Conservation (phyloP, 1,140 invertebrate species). For the Dufourea novaeangliae region DNA sequence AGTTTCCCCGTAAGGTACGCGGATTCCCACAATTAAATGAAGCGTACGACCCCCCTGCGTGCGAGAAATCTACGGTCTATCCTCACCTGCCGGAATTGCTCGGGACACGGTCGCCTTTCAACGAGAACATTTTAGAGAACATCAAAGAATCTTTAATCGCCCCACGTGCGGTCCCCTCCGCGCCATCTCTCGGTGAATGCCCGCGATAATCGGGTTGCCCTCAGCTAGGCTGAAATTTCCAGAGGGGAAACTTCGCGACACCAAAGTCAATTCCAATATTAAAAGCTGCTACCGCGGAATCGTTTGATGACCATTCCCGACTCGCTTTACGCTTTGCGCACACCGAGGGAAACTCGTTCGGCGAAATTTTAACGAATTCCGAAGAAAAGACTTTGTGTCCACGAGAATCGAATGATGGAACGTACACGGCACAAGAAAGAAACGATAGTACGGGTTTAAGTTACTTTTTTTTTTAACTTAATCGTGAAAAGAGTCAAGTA, state of each 20-base stretch:
- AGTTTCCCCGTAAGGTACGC: slow-evolving; percentile 70
- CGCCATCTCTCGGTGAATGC: slow-evolving; percentile 69
- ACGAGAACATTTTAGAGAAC: slow-evolving; percentile 75
- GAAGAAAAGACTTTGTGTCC: neutral
- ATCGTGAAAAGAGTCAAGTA: no score
- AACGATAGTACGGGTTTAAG: no score
- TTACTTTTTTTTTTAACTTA: no score
- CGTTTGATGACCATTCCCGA: slow-evolving; percentile 13
- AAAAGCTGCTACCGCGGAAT: slow-evolving; percentile 30
- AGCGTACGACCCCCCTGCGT: slow-evolving; percentile 71
- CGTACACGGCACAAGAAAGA: no score
- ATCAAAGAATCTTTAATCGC: slow-evolving; percentile 80
- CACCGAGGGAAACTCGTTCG: neutral
- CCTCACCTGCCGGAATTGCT: slow-evolving; percentile 77
- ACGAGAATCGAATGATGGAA: neutral
- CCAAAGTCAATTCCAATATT: slow-evolving; percentile 48
- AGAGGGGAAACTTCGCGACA: slow-evolving; percentile 44
- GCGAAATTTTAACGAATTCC: neutral
- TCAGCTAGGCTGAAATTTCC: slow-evolving; percentile 45
- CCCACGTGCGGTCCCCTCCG: slow-evolving; percentile 64
- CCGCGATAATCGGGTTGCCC: slow-evolving; percentile 66
- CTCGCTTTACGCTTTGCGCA: neutral
- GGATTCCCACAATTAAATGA: slow-evolving; percentile 80
- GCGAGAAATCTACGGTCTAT: slow-evolving; percentile 65
- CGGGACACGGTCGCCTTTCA: slow-evolving; percentile 77